phyloP scores from a whole-genome alignment of 2,797 vertebrate species.

The Phoeniculus purpureus region DNA sequence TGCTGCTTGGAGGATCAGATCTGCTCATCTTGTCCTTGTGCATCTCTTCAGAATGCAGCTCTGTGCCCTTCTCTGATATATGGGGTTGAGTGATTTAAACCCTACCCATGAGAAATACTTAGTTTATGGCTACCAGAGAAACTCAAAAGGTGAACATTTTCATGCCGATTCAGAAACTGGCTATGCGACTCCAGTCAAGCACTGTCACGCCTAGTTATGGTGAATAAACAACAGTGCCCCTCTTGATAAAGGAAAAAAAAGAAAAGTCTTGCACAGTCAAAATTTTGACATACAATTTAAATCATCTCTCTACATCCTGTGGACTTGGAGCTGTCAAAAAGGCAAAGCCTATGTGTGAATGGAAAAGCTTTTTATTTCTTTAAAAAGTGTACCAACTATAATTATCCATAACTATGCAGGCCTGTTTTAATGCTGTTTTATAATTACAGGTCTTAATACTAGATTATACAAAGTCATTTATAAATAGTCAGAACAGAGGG shows the following conservation, averaged over 20 bases:
- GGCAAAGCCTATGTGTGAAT: conserved; percentile 70
- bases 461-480: conserved; percentile 74
- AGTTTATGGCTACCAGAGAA: conserved; percentile 48
- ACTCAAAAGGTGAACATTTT: conserved; percentile 63
- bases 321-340: conserved; percentile 78
- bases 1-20: not conserved
- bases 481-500: conserved; percentile 74
- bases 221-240: conserved; percentile 73
- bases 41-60: not conserved
- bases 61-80: not conserved
- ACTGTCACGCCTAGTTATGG: conserved; percentile 73
- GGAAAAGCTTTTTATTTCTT: conserved; percentile 76
- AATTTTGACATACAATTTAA: conserved; percentile 78
- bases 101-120: not conserved
- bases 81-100: not conserved
- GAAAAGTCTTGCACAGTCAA: conserved; percentile 65
- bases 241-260: conserved; percentile 56
- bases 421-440: conserved; percentile 71
- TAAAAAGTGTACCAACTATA: conserved; percentile 69
- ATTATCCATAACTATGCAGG: conserved; percentile 73
- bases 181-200: conserved; percentile 69
- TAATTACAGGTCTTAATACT: conserved; percentile 72
- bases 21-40: not conserved
- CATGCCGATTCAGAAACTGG: conserved; percentile 66
- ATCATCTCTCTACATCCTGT: conserved; percentile 75